Evolutionary conservation across 1,140 invertebrate genomes (phyloP).

Genomic region (Calliopsis andreniformis): DNA sequence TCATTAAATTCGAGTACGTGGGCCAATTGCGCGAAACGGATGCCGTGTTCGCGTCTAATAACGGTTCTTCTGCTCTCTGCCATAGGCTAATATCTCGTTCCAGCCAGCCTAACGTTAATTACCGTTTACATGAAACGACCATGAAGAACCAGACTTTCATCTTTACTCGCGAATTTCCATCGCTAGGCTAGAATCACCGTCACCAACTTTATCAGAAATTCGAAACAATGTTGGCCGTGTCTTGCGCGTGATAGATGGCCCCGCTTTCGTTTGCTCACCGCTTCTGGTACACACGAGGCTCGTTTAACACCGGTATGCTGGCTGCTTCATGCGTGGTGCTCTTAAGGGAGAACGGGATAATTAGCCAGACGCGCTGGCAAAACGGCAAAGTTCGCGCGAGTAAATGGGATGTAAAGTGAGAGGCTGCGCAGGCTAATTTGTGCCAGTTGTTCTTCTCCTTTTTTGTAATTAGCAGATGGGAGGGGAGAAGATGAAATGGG

Average conservation of each 20-base stretch:
- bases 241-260: constrained; percentile 56
- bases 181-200: constrained; percentile 47
- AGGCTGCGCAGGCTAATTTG: constrained; percentile 37
- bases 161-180: constrained; percentile 32
- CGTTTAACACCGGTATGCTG: constrained; percentile 38
- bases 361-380: constrained; percentile 7
- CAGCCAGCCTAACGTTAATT: constrained; percentile 52
- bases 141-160: constrained; percentile 24
- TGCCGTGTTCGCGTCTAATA: not conserved
- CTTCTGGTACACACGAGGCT: constrained; percentile 36
- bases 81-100: not conserved
- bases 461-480: constrained; percentile 35
- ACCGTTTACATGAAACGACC: constrained; percentile 48
- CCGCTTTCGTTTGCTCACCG: constrained; percentile 15
- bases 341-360: constrained; percentile 38
- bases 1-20: not conserved
- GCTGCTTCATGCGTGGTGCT: constrained; percentile 1
- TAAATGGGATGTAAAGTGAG: constrained; percentile 38
- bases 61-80: constrained; percentile 15
- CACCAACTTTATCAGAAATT: constrained; percentile 51
- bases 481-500: not conserved
- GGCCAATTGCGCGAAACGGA: constrained; percentile 8
- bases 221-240: constrained; percentile 61
- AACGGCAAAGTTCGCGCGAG: constrained; percentile 13
- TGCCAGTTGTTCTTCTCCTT: constrained; percentile 19